A percentile compares a stretch with the other conserved stretches of the same genome.
Evolutionary conservation across 2,113 vertebrate species (phyloP).

Genomic region (Campylomormyrus numenius): DNA sequence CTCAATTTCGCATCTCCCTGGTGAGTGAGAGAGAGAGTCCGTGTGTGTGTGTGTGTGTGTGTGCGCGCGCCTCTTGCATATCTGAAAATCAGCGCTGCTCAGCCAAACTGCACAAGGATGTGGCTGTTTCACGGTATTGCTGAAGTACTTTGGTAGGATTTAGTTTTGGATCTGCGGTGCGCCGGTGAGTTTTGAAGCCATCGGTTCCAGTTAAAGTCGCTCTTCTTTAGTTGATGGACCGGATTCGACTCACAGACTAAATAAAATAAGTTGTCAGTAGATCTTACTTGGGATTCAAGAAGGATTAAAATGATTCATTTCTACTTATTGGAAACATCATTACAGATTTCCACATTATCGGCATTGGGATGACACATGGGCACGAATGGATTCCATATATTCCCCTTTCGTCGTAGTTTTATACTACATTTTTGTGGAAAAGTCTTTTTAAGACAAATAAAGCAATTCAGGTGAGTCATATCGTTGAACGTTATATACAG

Average conservation of each 20-base stretch:
- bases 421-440: neutral
- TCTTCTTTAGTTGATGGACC: neutral
- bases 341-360: neutral
- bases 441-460: neutral
- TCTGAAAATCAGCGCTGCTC: neutral
- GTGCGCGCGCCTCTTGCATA: neutral
- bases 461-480: neutral
- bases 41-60: neutral
- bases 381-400: neutral
- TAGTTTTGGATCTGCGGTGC: neutral
- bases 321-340: neutral
- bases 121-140: neutral
- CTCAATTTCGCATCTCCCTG: neutral
- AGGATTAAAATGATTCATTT: constrained; percentile 4
- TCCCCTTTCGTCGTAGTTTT: neutral
- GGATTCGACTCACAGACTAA: neutral
- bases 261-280: neutral
- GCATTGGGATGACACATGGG: neutral
- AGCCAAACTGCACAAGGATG: neutral
- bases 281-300: neutral
- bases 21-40: neutral
- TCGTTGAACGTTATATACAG: neutral
- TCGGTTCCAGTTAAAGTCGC: neutral
- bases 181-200: neutral
- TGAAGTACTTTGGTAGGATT: neutral